These are phyloP conservation scores for Cassiopea xamachana DNA, from an alignment of 30 jellyfish, hydroid and myxozoan species.

Conservation along the genomic window DNA sequence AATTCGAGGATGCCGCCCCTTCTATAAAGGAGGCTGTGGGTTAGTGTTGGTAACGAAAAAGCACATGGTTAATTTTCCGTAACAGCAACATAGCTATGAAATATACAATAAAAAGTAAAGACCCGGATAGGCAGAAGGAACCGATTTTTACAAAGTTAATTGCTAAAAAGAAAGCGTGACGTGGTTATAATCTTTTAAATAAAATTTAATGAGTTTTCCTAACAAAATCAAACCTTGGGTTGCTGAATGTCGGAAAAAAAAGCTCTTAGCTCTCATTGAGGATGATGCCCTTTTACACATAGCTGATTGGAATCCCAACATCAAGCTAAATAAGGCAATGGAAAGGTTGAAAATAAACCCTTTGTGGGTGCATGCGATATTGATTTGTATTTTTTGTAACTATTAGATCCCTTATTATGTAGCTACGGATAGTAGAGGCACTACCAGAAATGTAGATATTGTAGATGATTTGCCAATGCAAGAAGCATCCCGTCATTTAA, in stretches of 20 bases:
- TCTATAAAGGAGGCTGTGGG: slow-evolving; percentile 40
- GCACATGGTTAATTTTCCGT: slow-evolving; percentile 30
- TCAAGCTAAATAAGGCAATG: no score
- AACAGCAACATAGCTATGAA: slow-evolving; percentile 9
- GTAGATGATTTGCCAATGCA: no score
- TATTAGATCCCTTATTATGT: no score
- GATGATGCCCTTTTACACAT: background rate
- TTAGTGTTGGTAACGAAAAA: slow-evolving; percentile 37
- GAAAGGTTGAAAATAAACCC: no score
- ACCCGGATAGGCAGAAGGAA: slow-evolving; percentile 13
- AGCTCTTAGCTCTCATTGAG: background rate
- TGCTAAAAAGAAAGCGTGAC: slow-evolving; percentile 6
- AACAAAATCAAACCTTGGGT: background rate
- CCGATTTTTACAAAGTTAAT: slow-evolving; percentile 6
- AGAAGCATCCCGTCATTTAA: no score
- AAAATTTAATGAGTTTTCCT: background rate
- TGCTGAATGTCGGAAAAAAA: background rate
- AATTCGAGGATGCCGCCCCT: slow-evolving; percentile 46
- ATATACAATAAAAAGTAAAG: slow-evolving; percentile 3
- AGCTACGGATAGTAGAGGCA: no score
- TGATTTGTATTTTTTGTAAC: no score
- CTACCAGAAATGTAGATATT: no score
- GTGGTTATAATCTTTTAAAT: background rate
- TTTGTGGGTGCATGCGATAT: no score
- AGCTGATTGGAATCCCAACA: no score